phyloP scores from a whole-genome alignment of 1,140 invertebrate species.

The Luehdorfia chinensis region DNA sequence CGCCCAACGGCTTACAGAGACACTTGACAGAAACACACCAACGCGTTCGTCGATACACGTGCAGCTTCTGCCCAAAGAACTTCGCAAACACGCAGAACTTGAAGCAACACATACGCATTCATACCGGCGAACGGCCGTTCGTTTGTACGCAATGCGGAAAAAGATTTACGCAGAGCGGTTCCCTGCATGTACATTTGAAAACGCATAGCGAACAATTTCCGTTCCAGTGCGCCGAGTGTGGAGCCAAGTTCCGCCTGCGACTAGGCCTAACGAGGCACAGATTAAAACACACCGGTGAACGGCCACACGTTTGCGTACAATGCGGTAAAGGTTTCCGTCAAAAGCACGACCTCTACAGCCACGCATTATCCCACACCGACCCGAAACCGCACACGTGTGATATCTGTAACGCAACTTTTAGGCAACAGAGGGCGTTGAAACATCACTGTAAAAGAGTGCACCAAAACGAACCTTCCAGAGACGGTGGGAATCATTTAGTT shows the following conservation, averaged over 20 bases:
- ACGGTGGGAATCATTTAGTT: slow-evolving; percentile 12
- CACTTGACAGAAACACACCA: slow-evolving; percentile 82
- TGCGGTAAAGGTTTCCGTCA: slow-evolving; percentile 80
- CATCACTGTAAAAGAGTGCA: slow-evolving; percentile 46
- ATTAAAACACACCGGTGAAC: slow-evolving; percentile 82
- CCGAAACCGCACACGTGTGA: slow-evolving; percentile 38
- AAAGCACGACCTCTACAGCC: slow-evolving; percentile 81
- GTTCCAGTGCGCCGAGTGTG: slow-evolving; percentile 80
- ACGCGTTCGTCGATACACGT: slow-evolving; percentile 77
- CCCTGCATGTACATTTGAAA: slow-evolving; percentile 63
- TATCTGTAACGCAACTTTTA: slow-evolving; percentile 41
- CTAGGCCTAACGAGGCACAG: slow-evolving; percentile 78
- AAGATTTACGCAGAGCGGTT: slow-evolving; percentile 66
- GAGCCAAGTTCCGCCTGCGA: slow-evolving; percentile 79
- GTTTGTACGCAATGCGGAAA: slow-evolving; percentile 77
- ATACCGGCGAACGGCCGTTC: slow-evolving; percentile 81
- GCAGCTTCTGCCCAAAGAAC: slow-evolving; percentile 75
- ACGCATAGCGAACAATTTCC: slow-evolving; percentile 78
- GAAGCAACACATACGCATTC: slow-evolving; percentile 81
- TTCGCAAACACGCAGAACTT: slow-evolving; percentile 78
- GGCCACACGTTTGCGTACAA: slow-evolving; percentile 80
- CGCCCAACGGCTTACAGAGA: slow-evolving; percentile 78
- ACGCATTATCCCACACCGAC: slow-evolving; percentile 39
- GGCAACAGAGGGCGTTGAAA: slow-evolving; percentile 41
- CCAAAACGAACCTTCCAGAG: slow-evolving; percentile 16